A percentile compares a stretch with the other conserved stretches of the same genome.
Conservation (phyloP, 2,113 vertebrate genomes). For the Equus przewalskii region DNA sequence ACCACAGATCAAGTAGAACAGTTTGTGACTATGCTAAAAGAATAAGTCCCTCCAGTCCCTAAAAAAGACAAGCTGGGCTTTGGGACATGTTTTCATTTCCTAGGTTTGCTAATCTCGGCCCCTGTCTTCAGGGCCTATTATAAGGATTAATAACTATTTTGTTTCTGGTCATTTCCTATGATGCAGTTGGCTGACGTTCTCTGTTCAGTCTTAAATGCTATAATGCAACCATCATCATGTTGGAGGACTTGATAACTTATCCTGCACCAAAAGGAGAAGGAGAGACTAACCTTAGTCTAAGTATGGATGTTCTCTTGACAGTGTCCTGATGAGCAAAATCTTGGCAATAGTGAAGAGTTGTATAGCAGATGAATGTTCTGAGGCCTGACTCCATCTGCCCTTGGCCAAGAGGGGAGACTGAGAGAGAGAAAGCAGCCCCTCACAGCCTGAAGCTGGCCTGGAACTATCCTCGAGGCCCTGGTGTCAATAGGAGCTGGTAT, state of each 20-base stretch:
- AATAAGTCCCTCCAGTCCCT: not conserved
- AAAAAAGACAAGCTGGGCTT: not conserved
- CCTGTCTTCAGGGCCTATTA: not conserved
- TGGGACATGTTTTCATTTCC: not conserved
- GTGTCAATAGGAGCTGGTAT: not conserved
- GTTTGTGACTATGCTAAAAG: conserved; percentile 5
- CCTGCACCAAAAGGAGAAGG: not conserved
- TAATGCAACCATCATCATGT: not conserved
- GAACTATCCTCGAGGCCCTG: not conserved
- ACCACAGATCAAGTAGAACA: not conserved
- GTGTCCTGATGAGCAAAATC: not conserved
- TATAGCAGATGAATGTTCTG: not conserved
- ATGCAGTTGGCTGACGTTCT: not conserved
- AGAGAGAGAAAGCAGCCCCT: not conserved
- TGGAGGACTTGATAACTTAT: not conserved
- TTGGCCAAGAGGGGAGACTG: not conserved
- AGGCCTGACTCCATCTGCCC: not conserved
- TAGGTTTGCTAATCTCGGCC: not conserved
- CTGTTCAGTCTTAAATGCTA: not conserved
- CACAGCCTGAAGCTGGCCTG: not conserved
- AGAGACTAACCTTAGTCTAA: not conserved
- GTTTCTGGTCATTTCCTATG: not conserved
- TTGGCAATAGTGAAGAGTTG: not conserved
- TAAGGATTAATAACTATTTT: not conserved
- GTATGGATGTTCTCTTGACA: not conserved